Evolutionary conservation across 1,140 invertebrate genomes (phyloP), one percentile per base, ranked within the genome.

Genomic region (Drosophila ficusphila): DNA sequence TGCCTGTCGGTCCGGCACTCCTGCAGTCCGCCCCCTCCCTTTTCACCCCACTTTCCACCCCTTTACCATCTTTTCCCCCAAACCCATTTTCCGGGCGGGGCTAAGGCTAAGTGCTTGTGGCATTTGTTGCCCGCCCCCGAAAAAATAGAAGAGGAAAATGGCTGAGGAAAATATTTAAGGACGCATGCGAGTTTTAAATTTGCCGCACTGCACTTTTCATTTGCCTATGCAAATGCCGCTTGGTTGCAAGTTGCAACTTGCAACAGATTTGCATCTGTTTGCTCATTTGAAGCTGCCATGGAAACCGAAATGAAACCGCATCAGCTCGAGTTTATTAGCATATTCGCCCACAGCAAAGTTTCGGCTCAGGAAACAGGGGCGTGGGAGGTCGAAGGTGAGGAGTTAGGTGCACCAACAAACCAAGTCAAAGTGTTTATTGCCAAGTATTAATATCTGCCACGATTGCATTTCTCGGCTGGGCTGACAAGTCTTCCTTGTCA

Each of bases 231-330:
- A 72, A 58, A 81, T 58, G 34, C 47, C 42, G 14, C 14, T 19
- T 36, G 36, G 57, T 51, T 64, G 76, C 49, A 65, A 9, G 48
- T 39, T 57, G 76, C 49, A 65, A 12, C 41, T 21, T 62, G 33
- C 33, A 34, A 44, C 34, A 48, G 51, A 68, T 77, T 82, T 68
- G 39, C 61, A 81, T 81, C 60, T 79, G 72, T 81, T 81, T 81
- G 73, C 78, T 77, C 73, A 82, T 76, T 65, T 67, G 33, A 54
- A 65, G 41, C 58, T 52, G 49, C 36, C 48, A 54, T 49, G 60
- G 52, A 71, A 77, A 54, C 73, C 70, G 67, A 77, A 76, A 81
- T 81, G 62, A 81, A 82, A 81, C 78, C 78, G 39, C 78, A 81
- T 49, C 44, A 58, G 56, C 42, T 31, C 38, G 56, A 58, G 41